Evolutionary conservation across 2,797 vertebrate species (phyloP).

Genomic region (Urosaurus nigricauda): DNA sequence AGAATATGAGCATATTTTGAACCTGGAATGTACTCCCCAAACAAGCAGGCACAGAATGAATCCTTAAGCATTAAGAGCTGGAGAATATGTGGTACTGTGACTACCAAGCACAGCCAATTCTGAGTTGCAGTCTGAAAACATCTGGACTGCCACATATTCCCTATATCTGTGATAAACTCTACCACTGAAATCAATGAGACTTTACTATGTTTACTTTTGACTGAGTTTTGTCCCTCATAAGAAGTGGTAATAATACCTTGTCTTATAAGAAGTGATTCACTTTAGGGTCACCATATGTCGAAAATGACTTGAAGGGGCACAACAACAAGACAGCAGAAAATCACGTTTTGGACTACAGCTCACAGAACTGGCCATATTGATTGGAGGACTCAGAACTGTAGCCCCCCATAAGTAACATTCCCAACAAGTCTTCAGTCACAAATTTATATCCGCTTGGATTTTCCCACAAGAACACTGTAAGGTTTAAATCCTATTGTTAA

Average conservation of each 20-base stretch:
- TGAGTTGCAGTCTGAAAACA: not conserved
- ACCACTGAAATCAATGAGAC: not conserved
- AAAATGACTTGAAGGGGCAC: no score
- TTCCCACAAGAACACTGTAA: not conserved
- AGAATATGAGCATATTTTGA: no score
- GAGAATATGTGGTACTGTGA: not conserved
- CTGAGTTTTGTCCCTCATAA: not conserved
- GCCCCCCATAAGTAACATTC: no score
- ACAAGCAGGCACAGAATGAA: not conserved
- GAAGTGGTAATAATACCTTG: not conserved
- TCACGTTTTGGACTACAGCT: no score
- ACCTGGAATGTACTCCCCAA: not conserved
- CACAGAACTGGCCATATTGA: no score
- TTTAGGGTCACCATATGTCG: no score
- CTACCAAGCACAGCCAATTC: not conserved
- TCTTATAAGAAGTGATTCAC: not conserved
- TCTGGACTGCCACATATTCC: not conserved
- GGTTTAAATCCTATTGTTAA: no score
- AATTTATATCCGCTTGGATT: slow-evolving; percentile 4
- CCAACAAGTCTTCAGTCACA: not conserved
- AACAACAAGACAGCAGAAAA: no score
- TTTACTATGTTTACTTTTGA: not conserved
- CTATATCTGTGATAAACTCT: not conserved
- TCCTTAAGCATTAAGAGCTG: not conserved
- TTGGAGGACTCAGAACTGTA: no score